Percentiles rank a stretch among this genome's conserved stretches.
Conservation (phyloP, 2,888 invertebrate genomes). For the Trichogramma evanescens region DNA sequence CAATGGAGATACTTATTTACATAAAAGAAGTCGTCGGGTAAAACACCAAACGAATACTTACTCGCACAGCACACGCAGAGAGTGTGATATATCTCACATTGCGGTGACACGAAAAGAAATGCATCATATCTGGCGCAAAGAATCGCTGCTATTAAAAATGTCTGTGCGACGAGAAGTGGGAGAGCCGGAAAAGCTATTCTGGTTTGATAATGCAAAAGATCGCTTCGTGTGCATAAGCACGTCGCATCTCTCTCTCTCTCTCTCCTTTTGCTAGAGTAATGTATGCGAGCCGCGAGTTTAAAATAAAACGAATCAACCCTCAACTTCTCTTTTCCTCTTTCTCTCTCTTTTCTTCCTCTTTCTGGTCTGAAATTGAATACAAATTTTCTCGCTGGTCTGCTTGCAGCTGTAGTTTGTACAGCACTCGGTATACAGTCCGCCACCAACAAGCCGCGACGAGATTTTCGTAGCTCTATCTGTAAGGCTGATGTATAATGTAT, state of each 20-base stretch:
- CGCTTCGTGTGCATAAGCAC: conserved; percentile 29
- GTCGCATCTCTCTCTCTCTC: too few relatives aligned
- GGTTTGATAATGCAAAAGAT: conserved; percentile 34
- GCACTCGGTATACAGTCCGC: not conserved
- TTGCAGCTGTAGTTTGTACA: not conserved
- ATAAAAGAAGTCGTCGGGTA: too few relatives aligned
- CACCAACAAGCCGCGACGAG: not conserved
- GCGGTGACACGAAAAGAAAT: not conserved
- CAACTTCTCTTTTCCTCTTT: not conserved
- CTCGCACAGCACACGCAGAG: too few relatives aligned
- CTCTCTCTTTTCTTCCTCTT: too few relatives aligned
- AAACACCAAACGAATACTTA: too few relatives aligned
- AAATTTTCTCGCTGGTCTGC: conserved; percentile 27
- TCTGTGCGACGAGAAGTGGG: not conserved
- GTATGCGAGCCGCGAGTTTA: conserved; percentile 27
- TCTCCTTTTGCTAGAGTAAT: conserved; percentile 24
- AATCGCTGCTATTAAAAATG: not conserved
- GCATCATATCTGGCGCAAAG: not conserved
- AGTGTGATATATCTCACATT: too few relatives aligned
- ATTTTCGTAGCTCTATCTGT: not conserved
- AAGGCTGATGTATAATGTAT: too few relatives aligned
- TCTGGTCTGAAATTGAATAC: conserved; percentile 35
- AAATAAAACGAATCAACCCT: conserved; percentile 35
- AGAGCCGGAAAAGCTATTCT: not conserved
- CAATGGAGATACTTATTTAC: too few relatives aligned